Evolutionary conservation across 1,140 invertebrate species (phyloP).

Genomic region (Stegodyphus mimosarum): DNA sequence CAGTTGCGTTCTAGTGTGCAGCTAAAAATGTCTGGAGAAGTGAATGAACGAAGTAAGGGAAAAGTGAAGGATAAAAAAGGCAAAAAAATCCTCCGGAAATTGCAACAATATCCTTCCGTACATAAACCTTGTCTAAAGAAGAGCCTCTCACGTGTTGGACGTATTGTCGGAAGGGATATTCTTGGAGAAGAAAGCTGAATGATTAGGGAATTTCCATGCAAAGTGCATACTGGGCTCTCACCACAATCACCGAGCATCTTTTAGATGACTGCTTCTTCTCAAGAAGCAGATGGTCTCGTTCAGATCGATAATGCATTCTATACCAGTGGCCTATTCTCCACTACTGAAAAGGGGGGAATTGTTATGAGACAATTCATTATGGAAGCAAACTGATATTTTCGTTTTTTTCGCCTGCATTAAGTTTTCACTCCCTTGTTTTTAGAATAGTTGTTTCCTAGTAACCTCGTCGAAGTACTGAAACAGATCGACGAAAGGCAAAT

Average conservation of each 20-base stretch:
- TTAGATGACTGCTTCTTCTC: constrained; percentile 14
- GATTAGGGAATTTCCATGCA: constrained; percentile 47
- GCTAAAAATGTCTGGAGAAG: too few relatives aligned
- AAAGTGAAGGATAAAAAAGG: not conserved
- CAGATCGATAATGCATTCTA: not conserved
- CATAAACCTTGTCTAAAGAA: not conserved
- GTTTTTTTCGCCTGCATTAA: too few relatives aligned
- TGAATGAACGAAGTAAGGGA: not conserved
- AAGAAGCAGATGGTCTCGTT: not conserved
- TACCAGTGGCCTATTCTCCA: too few relatives aligned
- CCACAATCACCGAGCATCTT: constrained; percentile 10
- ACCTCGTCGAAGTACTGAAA: too few relatives aligned
- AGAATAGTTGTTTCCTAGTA: too few relatives aligned
- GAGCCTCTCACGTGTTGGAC: not conserved
- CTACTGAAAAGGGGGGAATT: too few relatives aligned
- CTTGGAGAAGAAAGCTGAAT: not conserved
- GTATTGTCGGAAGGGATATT: not conserved
- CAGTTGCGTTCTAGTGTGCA: too few relatives aligned
- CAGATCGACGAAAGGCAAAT: too few relatives aligned
- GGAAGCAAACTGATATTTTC: too few relatives aligned
- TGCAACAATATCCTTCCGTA: not conserved
- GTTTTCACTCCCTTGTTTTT: too few relatives aligned
- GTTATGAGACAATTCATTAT: too few relatives aligned
- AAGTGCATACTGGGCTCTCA: constrained; percentile 14
- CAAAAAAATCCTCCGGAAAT: not conserved